phyloP scores from a whole-genome alignment of 2,888 invertebrate species.

The Drosophila rubida region DNA sequence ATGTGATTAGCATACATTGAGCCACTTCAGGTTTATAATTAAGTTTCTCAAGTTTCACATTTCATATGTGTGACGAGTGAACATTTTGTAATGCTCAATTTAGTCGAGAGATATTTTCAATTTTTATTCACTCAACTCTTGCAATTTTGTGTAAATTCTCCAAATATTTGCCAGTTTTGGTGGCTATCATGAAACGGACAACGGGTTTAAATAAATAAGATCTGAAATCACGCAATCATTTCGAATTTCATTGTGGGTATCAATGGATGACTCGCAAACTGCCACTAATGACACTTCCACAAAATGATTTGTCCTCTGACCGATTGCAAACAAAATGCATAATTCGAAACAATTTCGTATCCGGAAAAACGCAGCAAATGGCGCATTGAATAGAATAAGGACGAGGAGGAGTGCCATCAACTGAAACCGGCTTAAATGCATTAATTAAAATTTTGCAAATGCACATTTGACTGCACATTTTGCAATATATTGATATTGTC shows the following conservation, averaged over 20 bases:
- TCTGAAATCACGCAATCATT: constrained; percentile 31
- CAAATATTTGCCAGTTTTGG: constrained; percentile 10
- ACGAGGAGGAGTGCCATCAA: background rate
- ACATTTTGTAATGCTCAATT: constrained; percentile 8
- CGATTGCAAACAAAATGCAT: constrained; percentile 23
- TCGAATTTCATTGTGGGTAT: constrained; percentile 6
- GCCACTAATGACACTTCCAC: constrained; percentile 23
- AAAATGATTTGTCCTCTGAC: constrained; percentile 26
- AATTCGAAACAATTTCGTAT: constrained; percentile 23
- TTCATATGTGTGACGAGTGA: background rate
- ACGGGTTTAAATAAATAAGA: constrained; percentile 27
- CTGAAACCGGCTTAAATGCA: constrained; percentile 27
- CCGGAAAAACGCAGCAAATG: constrained; percentile 16
- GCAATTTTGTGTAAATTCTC: constrained; percentile 2
- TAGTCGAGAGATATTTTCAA: constrained; percentile 11
- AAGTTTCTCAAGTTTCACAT: constrained; percentile 15
- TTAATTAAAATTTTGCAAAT: constrained; percentile 53
- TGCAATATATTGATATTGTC: constrained; percentile 1
- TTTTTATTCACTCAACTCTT: constrained; percentile 4
- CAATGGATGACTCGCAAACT: constrained; percentile 13
- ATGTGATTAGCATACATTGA: constrained; percentile 36
- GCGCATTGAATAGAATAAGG: constrained; percentile 3
- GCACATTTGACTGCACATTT: constrained; percentile 18
- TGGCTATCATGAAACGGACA: constrained; percentile 4
- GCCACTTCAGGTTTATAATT: constrained; percentile 36